A percentile compares a stretch with the other conserved stretches of the same genome.
Evolutionary conservation across 2,888 invertebrate genomes (phyloP).

Genomic region (Parnassius smintheus): DNA sequence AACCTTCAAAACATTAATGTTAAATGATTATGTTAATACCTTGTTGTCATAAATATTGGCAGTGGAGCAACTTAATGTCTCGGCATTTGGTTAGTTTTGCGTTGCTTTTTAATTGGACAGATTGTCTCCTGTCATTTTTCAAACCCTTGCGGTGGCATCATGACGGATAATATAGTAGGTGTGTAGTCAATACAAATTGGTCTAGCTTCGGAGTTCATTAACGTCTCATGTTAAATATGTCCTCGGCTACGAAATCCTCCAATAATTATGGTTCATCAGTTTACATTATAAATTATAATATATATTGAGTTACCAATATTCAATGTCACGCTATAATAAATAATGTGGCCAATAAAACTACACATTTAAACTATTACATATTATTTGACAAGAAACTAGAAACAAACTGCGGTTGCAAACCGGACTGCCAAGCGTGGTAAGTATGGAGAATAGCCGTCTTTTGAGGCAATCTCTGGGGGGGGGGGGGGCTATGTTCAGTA

Average conservation of each 20-base stretch:
- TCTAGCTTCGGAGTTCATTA: conserved; percentile 32
- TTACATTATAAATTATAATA: too few relatives aligned
- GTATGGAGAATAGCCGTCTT: too few relatives aligned
- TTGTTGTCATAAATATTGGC: conserved; percentile 20
- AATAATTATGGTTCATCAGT: conserved; percentile 10
- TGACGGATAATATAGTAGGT: conserved; percentile 47
- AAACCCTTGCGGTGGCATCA: conserved; percentile 35
- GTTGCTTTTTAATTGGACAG: conserved; percentile 72
- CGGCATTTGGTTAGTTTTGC: conserved; percentile 47
- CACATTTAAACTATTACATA: too few relatives aligned
- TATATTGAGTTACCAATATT: too few relatives aligned
- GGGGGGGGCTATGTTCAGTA: not conserved
- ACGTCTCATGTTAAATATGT: conserved; percentile 33
- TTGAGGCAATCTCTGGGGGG: not conserved
- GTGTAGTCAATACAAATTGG: conserved; percentile 57
- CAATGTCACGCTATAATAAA: too few relatives aligned
- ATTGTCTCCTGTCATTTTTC: conserved; percentile 59
- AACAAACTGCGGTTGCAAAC: too few relatives aligned
- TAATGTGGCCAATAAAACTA: too few relatives aligned
- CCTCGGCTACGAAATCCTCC: conserved; percentile 3
- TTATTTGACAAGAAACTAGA: too few relatives aligned
- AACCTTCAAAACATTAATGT: conserved; percentile 20
- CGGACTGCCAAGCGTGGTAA: too few relatives aligned
- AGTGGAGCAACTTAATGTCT: conserved; percentile 39
- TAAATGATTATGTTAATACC: conserved; percentile 23